Base-by-base conservation (phyloP, 2,113 vertebrate genomes). In the Microtus richardsoni region DNA sequence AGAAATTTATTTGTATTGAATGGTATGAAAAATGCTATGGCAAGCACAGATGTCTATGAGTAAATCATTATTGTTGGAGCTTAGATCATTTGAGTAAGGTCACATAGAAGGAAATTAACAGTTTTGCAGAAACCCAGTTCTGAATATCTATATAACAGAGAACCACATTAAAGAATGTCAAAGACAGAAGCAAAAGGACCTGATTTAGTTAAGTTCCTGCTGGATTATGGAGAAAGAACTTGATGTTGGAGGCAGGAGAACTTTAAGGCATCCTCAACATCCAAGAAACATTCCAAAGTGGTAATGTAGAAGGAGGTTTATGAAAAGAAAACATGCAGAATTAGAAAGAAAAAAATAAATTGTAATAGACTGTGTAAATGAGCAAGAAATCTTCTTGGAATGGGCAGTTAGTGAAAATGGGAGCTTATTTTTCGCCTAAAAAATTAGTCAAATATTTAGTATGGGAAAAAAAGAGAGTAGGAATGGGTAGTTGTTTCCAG, bases 251-350 rank as follows among this genome's bases (percentile, higher is more conserved):
- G 33, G 16, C 13, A 62, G n/a, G n/a, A 78, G 30, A 94, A 77
- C 2, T 66, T 88, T 80, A 73, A 74, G 33, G 0, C 19, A 91
- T 89, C 88, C 78, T 22, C 30, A 93, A 93, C 49, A 12, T 14
- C 74, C 74, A 78, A 88, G 85, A 58, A 95, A 77, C 24, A 95
- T 77, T 92, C 91, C 12, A 79, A 86, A 47, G 5, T 73, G 47
- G 54, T 44, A 36, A 36, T 19, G 7, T 86, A 47, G 39, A 89
- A 90, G 58, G 19, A 41, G 19, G 4, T 82, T 60, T 13, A 33
- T 41, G 83, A 64, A 52, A 68, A 64, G 30, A 66, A 94, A 91
- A 36, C 39, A 60, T 39, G 66, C 0, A n/a, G 12, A 9, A 77
- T 19, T 33, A 85, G 91, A 91, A 58, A 75, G 4, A 41, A 28